Percentiles rank a stretch among this genome's conserved stretches.
These are phyloP conservation scores for Cephus runcator DNA, from an alignment of 2,888 invertebrate genomes.

Conservation along the genomic window DNA sequence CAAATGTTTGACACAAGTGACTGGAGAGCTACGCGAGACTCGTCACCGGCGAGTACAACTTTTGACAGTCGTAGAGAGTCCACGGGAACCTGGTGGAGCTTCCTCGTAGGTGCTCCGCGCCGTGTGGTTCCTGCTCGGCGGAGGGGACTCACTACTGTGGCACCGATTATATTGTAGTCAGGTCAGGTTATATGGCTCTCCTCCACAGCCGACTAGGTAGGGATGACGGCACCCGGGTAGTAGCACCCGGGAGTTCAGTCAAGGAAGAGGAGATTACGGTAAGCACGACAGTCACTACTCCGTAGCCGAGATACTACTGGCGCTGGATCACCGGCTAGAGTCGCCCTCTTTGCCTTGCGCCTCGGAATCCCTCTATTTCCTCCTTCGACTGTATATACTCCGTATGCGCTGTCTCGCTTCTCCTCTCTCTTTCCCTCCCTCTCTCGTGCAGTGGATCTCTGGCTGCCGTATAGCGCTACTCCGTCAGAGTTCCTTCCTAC, in stretches of 20 bases:
- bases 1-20: background rate
- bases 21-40: background rate
- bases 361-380: background rate
- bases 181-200: background rate
- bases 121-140: conserved; percentile 16
- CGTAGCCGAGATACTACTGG: conserved; percentile 46
- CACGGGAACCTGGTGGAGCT: background rate
- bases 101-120: background rate
- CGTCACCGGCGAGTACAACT: background rate
- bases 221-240: background rate
- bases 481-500: background rate
- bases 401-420: conserved; percentile 14
- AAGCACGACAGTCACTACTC: conserved; percentile 39
- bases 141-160: conserved; percentile 3
- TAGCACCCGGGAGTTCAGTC: background rate
- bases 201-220: conserved; percentile 1
- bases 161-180: background rate
- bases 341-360: conserved; percentile 31
- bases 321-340: conserved; percentile 28
- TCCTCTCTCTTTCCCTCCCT: conserved; percentile 15
- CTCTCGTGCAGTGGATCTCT: background rate
- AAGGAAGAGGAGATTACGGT: conserved; percentile 24
- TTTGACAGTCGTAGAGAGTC: background rate
- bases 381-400: background rate
- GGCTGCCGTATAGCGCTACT: background rate